Evolutionary conservation across 2,797 vertebrate species (phyloP), one percentile per base, ranked within the genome.

Genomic region (Epinephelus coioides): DNA sequence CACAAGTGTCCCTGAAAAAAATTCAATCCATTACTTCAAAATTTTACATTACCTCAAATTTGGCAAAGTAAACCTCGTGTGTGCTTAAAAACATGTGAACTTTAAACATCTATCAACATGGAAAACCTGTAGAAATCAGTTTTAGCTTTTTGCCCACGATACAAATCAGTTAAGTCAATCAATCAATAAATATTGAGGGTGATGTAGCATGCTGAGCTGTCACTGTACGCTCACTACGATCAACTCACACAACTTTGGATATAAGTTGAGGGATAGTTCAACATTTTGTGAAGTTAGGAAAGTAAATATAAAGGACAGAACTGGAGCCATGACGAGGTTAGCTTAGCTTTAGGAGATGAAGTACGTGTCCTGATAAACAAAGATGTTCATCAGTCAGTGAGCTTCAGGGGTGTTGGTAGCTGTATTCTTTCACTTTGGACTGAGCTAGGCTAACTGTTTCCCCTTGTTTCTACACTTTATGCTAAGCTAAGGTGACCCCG

Each of bases 1-100:
- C 2, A 21, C 19, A 51, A 12, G 13, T 11, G 14, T 51, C 27
- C 10, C n/a, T 2, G 8, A 40, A 6, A 23, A 0, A 0, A 7
- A 2, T 51, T 30, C 5, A n/a, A 65, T 27, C 5, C 43, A 12
- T 47, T 27, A 17, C n/a, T 27, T 55, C 3, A 27, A 55, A 5
- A 25, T 18, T 62, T 43, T 46, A 46, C 43, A 10, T 23, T 40
- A 1, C 6, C 19, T 21, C 27, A 1, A 56, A 27, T 23, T 61
- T 43, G 43, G 6, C 10, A 43, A 59, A 61, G 34, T 21, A 30
- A 56, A 55, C 11, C 2, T 23, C 9, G 27, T 17, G 27, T 55
- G 54, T 19, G 27, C 10, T n/a, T 18, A 38, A 59, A 19, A 59
- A 19, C 56, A 54, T 17, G 6, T 15, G 21, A 7, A 1, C 23